phyloP scores from a whole-genome alignment of 2,113 vertebrate genomes.

The Camelus bactrianus region DNA sequence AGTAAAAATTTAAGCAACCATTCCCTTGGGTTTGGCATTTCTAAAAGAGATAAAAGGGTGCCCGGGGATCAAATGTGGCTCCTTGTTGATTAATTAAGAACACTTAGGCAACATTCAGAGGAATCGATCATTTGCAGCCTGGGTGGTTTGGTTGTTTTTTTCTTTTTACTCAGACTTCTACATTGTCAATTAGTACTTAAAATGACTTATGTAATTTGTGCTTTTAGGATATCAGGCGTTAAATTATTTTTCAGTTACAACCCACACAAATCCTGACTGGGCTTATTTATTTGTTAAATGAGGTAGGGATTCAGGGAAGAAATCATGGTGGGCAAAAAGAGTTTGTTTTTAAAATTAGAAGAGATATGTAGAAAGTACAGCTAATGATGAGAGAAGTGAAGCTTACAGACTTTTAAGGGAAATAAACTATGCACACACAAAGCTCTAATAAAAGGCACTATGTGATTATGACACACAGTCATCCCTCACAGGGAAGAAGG shows the following conservation, averaged over 20 bases:
- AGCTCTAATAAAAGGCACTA: neutral
- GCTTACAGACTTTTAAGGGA: neutral
- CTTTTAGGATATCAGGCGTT: constrained; percentile 61
- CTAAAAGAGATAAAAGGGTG: constrained; percentile 16
- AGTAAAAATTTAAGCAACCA: constrained; percentile 55
- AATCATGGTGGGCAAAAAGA: constrained; percentile 17
- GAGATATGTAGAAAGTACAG: neutral
- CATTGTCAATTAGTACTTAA: constrained; percentile 52
- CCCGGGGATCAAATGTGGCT: constrained; percentile 21
- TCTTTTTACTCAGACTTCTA: constrained; percentile 36
- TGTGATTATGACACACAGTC: neutral
- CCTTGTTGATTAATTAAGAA: constrained; percentile 63
- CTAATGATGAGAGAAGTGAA: neutral
- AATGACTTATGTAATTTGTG: constrained; percentile 63
- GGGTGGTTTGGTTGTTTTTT: neutral
- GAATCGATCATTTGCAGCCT: constrained; percentile 52
- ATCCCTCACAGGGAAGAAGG: neutral
- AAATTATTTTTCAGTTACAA: constrained; percentile 62
- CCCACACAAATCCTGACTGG: constrained; percentile 11
- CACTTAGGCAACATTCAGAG: constrained; percentile 29
- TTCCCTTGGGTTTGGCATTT: constrained; percentile 56
- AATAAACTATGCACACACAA: neutral
- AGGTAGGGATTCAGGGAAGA: constrained; percentile 29
- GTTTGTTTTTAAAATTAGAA: constrained; percentile 58
- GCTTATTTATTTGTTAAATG: constrained; percentile 54